Evolutionary conservation across 2,113 vertebrate species (phyloP).

Genomic region (Puffinus mauretanicus): DNA sequence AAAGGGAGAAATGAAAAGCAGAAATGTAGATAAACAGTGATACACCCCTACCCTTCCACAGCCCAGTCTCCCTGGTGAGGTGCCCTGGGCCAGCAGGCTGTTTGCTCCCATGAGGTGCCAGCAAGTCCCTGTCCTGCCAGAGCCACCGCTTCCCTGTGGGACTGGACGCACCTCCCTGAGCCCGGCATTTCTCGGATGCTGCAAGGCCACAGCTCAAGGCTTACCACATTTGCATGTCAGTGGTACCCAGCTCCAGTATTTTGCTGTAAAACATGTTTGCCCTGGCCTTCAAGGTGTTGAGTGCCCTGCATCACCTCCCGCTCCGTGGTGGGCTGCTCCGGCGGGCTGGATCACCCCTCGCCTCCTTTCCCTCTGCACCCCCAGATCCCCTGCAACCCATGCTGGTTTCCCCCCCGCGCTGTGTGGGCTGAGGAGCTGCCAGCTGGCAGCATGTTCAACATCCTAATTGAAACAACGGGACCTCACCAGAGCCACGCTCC

Average conservation of each 20-base stretch:
- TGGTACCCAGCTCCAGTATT: not conserved
- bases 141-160: not conserved
- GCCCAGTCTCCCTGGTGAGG: rapidly evolving
- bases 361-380: not conserved
- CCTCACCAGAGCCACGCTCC: not conserved
- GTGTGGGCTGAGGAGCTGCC: not conserved
- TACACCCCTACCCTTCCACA: not conserved
- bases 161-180: not conserved
- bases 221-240: not conserved
- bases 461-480: not conserved
- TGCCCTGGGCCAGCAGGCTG: not conserved
- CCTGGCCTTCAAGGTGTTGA: not conserved
- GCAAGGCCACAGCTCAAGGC: not conserved
- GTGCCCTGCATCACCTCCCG: not conserved
- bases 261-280: not conserved
- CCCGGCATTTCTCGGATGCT: not conserved
- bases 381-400: not conserved
- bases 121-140: rapidly evolving
- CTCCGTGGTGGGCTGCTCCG: not conserved
- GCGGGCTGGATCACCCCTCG: not conserved
- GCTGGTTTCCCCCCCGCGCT: not conserved
- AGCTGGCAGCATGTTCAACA: rapidly evolving
- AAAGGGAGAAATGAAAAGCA: not conserved
- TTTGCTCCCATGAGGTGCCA: not conserved
- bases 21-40: not conserved